These are phyloP conservation scores for Hedychridium roseum DNA, from an alignment of 2,888 invertebrate species.

Conservation along the genomic window DNA sequence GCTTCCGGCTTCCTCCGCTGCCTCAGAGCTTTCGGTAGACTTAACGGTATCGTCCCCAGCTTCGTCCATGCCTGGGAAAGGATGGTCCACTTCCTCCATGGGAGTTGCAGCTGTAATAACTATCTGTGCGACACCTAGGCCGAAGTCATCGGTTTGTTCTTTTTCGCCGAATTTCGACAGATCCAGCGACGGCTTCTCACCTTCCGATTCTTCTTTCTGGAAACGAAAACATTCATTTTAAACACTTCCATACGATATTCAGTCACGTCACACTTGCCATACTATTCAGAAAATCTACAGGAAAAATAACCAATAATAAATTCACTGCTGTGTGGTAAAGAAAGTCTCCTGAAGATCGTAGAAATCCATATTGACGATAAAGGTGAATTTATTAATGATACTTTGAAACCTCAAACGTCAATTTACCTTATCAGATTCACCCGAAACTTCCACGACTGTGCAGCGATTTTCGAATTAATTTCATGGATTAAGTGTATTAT, in stretches of 20 bases:
- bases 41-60: constrained; percentile 37
- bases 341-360: too few species aligned
- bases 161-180: constrained; percentile 21
- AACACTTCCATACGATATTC: too few species aligned
- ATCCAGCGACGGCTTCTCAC: constrained; percentile 13
- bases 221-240: too few species aligned
- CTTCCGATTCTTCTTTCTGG: too few species aligned
- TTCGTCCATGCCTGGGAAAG: constrained; percentile 73
- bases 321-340: too few species aligned
- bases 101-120: constrained; percentile 95
- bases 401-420: too few species aligned
- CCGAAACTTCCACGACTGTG: constrained; percentile 55
- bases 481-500: too few species aligned
- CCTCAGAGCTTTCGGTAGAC: constrained; percentile 29
- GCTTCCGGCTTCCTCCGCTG: constrained; percentile 16
- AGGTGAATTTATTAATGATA: too few species aligned
- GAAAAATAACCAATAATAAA: too few species aligned
- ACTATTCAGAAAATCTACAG: too few species aligned
- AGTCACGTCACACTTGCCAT: too few species aligned
- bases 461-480: constrained; percentile 25
- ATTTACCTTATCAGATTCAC: constrained; percentile 56
- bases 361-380: too few species aligned
- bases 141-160: constrained; percentile 65
- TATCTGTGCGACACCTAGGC: constrained; percentile 86
- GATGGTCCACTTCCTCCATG: constrained; percentile 86